Evolutionary conservation across 2,113 vertebrate species (phyloP).

Genomic region (Brachyistius frenatus): DNA sequence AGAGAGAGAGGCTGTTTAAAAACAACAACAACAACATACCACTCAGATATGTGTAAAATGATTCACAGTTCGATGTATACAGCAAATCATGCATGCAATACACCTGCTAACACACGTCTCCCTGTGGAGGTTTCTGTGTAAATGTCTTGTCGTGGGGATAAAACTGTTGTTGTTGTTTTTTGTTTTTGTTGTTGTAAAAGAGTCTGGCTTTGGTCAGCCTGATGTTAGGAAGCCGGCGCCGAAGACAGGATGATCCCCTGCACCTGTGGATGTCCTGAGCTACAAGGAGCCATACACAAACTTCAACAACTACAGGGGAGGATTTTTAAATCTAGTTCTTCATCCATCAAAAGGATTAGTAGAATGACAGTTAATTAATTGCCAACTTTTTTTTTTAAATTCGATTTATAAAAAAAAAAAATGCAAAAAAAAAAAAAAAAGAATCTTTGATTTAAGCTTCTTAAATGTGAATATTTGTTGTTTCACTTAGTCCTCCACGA

Average conservation of each 20-base stretch:
- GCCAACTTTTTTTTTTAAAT: too few relatives aligned
- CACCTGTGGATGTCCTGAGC: neutral
- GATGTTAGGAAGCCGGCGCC: neutral
- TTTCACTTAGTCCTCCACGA: too few relatives aligned
- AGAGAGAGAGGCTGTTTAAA: neutral
- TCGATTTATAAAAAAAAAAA: too few relatives aligned
- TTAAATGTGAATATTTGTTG: too few relatives aligned
- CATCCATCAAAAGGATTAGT: neutral
- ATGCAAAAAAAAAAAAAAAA: too few relatives aligned
- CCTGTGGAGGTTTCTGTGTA: neutral
- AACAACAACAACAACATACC: too few relatives aligned
- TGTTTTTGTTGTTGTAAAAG: neutral
- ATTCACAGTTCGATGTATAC: neutral
- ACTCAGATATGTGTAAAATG: neutral
- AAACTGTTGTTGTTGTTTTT: neutral
- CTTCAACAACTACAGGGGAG: neutral
- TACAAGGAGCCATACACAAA: neutral
- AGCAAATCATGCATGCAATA: constrained; percentile 2
- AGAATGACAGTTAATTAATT: too few relatives aligned
- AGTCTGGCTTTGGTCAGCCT: neutral
- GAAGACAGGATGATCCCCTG: neutral
- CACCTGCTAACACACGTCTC: neutral
- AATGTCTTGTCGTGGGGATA: neutral
- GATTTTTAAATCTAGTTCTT: neutral
- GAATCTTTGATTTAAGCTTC: too few relatives aligned